Base-by-base conservation (phyloP, 2,797 vertebrate genomes). In the Acanthurus tractus region DNA sequence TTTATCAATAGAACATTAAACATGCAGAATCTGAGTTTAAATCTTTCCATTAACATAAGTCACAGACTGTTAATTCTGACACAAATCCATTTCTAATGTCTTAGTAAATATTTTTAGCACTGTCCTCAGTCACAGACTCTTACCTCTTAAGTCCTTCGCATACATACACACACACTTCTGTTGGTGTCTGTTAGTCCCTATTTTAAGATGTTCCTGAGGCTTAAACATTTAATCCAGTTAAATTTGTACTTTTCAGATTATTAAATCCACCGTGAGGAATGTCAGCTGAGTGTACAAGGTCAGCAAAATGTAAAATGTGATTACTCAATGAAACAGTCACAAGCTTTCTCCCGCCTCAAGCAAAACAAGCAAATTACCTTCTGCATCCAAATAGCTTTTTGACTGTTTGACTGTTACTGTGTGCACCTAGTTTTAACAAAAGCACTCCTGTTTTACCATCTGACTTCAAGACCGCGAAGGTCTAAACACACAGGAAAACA, bases 201-300 rank as follows among this genome's bases (percentile, higher is more conserved):
- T 61, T 86, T 85, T 64, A 50, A 69, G 59, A 82, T 76, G 61
- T 74, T 76, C 61, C 57, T 63, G 17, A n/a, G 49, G 79, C 74
- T 82, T 84, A 83, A 78, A 76, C 8, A n/a, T 67, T 78, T 81
- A 86, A 84, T 86, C 73, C 78, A 74, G 66, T 90, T 83, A 84
- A 69, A 82, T 80, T 34, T 77, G 71, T 62, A 64, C 74, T 34
- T 34, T 34, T 34, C 29, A 34, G 29, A 34, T 83, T 74, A 83
- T 82, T 84, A 81, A 81, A 87, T 88, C 63, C 81, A 61, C 56
- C 1, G 1, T 54, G 66, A 85, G 65, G 57, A 82, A 72, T 76
- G 83, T 83, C 79, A 88, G 68, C 45, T 77, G 76, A 64, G 46
- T 62, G 34, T 63, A 36, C 64, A 68, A 74, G 71, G 73, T 89